These are phyloP conservation scores for Omphaloscelis lunosa DNA, from an alignment of 2,888 invertebrate genomes.

Conservation along the genomic window DNA sequence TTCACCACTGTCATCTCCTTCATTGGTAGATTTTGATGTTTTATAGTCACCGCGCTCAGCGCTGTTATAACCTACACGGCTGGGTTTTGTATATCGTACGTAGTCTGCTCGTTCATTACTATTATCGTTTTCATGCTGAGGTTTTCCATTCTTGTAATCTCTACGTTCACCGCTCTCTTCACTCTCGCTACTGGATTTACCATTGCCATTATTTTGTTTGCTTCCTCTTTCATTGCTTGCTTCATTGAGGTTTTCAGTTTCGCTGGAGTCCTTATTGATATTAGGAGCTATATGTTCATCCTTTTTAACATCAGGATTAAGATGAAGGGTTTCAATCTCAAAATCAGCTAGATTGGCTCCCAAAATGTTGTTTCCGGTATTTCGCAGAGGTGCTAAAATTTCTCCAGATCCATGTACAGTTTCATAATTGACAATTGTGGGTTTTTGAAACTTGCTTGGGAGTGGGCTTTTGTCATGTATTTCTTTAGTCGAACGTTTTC, in stretches of 20 bases:
- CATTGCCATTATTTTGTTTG: conserved; percentile 17
- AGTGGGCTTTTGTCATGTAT: conserved; percentile 55
- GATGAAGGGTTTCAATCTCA: conserved; percentile 82
- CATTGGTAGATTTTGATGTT: conserved; percentile 17
- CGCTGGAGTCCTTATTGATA: conserved; percentile 59
- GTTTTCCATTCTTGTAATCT: conserved; percentile 28
- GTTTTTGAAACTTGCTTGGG: conserved; percentile 63
- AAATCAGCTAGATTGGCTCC: conserved; percentile 81
- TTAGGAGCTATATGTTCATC: conserved; percentile 53
- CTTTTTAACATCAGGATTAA: conserved; percentile 44
- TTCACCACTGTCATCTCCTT: conserved; percentile 37
- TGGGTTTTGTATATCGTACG: conserved; percentile 18
- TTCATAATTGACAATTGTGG: conserved; percentile 79
- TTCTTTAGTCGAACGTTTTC: conserved; percentile 71
- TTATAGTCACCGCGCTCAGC: conserved; percentile 29
- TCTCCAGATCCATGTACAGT: conserved; percentile 75
- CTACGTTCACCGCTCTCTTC: conserved; percentile 56
- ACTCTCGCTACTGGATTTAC: conserved; percentile 48
- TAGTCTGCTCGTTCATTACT: conserved; percentile 33
- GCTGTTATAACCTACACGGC: conserved; percentile 18
- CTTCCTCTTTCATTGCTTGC: conserved; percentile 38
- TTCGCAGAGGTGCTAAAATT: conserved; percentile 60
- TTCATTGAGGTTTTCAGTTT: conserved; percentile 38
- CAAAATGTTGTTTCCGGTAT: conserved; percentile 72
- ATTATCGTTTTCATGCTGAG: conserved; percentile 8